A percentile compares a stretch with the other conserved stretches of the same genome.
phyloP scores from a whole-genome alignment of 2,113 vertebrate genomes.

The Eulemur rufifrons region DNA sequence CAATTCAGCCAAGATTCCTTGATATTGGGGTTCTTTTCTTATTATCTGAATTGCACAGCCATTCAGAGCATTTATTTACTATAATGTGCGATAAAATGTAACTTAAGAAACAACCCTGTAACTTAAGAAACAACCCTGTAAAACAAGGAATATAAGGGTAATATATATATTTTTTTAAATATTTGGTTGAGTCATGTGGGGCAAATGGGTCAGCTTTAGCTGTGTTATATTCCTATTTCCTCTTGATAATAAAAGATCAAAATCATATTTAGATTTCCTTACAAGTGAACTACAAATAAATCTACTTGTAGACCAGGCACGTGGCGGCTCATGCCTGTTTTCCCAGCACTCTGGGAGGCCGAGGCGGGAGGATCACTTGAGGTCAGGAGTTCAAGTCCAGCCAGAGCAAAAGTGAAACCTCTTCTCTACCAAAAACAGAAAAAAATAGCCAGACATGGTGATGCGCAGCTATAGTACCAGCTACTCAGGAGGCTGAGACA shows the following conservation, averaged over 20 bases:
- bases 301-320: background rate
- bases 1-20: background rate
- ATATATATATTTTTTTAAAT: background rate
- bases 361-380: too few species aligned
- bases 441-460: too few species aligned
- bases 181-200: background rate
- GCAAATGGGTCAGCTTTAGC: background rate
- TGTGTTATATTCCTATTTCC: background rate
- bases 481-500: too few species aligned
- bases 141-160: background rate
- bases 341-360: too few species aligned
- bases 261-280: background rate
- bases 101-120: slow-evolving; percentile 7
- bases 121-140: slow-evolving; percentile 1
- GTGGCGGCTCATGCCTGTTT: too few species aligned
- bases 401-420: too few species aligned
- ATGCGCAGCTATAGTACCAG: too few species aligned
- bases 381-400: too few species aligned
- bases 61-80: background rate
- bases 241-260: slow-evolving; percentile 22
- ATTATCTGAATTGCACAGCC: background rate
- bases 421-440: too few species aligned
- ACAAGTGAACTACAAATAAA: slow-evolving; percentile 11
- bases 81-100: background rate
- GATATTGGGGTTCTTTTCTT: background rate